A percentile compares a stretch with the other conserved stretches of the same genome.
Conservation (phyloP, 1,140 invertebrate genomes). For the Meloidogyne floridensis region DNA sequence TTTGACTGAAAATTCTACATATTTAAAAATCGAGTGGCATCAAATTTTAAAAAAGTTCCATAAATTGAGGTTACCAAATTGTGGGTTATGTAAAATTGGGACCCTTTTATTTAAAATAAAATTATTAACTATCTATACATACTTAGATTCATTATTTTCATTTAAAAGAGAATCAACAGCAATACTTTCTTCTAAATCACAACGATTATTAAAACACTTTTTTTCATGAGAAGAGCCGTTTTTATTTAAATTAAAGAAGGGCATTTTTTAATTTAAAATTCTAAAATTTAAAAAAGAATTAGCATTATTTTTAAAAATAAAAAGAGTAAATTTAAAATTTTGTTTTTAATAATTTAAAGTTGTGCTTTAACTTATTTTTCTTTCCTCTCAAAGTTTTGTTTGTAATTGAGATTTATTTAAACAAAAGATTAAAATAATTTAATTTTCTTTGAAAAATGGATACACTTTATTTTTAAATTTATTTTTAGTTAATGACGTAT, state of each 20-base stretch:
- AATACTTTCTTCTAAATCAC: neutral
- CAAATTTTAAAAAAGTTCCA: no score
- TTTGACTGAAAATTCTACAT: no score
- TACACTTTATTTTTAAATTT: neutral
- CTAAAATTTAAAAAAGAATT: no score
- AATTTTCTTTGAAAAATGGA: neutral
- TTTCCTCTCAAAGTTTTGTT: neutral
- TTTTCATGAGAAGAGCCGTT: neutral
- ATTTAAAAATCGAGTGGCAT: no score
- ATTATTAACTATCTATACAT: neutral
- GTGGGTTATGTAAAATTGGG: no score
- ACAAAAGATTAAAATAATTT: neutral
- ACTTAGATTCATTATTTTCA: slow-evolving; percentile 9
- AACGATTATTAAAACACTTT: neutral
- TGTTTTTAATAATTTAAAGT: neutral
- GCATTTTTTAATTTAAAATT: no score
- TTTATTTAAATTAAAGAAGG: neutral
- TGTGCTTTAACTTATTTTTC: neutral
- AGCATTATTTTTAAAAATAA: no score
- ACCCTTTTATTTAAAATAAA: neutral
- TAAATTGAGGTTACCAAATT: no score
- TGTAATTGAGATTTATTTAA: slow-evolving; percentile 7
- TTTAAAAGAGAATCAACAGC: neutral
- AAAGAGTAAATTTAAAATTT: no score
- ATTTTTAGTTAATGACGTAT: no score